Conservation (phyloP, 2,888 invertebrate genomes). For the Drosophila paracracens region DNA sequence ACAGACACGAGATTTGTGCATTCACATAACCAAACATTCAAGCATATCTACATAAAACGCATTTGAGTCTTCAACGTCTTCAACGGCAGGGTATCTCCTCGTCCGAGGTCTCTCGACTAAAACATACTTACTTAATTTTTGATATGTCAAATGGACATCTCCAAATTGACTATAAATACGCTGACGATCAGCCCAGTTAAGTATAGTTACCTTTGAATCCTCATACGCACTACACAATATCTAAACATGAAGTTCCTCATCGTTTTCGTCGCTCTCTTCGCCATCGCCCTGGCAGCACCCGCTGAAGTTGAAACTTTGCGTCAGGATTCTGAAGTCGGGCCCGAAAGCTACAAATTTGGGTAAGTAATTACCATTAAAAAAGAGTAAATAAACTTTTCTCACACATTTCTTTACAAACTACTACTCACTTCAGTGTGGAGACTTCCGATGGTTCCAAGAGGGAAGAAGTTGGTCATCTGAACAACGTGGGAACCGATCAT, state of each 20-base stretch:
- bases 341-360: conserved; percentile 86
- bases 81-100: not conserved
- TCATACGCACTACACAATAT: conserved; percentile 45
- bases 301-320: not conserved
- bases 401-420: not conserved
- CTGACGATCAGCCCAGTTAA: not conserved
- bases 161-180: conserved; percentile 35
- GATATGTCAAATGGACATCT: not conserved
- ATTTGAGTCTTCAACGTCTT: not conserved
- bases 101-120: not conserved
- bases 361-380: not conserved
- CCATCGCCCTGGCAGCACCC: conserved; percentile 70
- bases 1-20: not conserved
- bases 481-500: conserved; percentile 85
- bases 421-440: not conserved
- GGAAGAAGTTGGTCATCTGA: conserved; percentile 55
- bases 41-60: not conserved
- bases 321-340: conserved; percentile 76
- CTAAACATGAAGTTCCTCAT: conserved; percentile 73
- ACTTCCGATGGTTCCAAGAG: conserved; percentile 13
- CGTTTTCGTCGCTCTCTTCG: conserved; percentile 76
- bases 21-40: not conserved
- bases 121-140: not conserved
- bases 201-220: conserved; percentile 52
- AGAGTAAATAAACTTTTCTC: conserved; percentile 30